phyloP scores from a whole-genome alignment of 1,140 invertebrate genomes.

The Tenebrio molitor region DNA sequence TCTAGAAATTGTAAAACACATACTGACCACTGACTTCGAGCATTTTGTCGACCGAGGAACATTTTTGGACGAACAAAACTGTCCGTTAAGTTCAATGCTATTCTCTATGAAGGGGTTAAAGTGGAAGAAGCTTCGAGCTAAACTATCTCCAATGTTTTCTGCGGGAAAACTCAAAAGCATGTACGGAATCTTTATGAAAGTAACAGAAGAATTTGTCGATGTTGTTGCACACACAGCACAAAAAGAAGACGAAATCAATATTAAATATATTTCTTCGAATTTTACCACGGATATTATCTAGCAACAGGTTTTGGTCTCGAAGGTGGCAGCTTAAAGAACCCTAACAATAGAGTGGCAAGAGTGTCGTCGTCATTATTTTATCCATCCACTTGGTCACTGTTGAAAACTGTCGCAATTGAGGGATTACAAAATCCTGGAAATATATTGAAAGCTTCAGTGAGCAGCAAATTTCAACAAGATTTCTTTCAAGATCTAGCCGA shows the following conservation, averaged over 20 bases:
- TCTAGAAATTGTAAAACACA: constrained; percentile 67
- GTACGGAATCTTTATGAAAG: constrained; percentile 59
- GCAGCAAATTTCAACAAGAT: constrained; percentile 54
- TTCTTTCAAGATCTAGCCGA: constrained; percentile 67
- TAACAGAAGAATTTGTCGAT: constrained; percentile 65
- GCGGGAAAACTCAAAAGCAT: constrained; percentile 69
- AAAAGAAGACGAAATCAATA: constrained; percentile 1
- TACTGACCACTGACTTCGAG: constrained; percentile 68
- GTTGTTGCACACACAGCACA: constrained; percentile 41
- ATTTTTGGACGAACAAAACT: constrained; percentile 65
- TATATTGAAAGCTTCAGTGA: neutral
- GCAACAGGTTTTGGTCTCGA: constrained; percentile 70
- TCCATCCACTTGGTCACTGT: neutral
- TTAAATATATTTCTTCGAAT: neutral
- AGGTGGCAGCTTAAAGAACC: constrained; percentile 46
- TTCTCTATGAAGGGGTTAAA: constrained; percentile 65
- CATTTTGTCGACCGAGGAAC: constrained; percentile 68
- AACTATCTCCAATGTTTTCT: constrained; percentile 70
- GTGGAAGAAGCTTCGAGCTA: constrained; percentile 68
- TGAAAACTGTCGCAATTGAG: constrained; percentile 59
- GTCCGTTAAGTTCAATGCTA: constrained; percentile 68
- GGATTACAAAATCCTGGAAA: constrained; percentile 9
- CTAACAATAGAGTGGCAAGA: neutral
- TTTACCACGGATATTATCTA: constrained; percentile 18
- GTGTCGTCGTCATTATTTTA: neutral